phyloP scores from a whole-genome alignment of 2,113 vertebrate genomes.

The Ciconia boyciana region DNA sequence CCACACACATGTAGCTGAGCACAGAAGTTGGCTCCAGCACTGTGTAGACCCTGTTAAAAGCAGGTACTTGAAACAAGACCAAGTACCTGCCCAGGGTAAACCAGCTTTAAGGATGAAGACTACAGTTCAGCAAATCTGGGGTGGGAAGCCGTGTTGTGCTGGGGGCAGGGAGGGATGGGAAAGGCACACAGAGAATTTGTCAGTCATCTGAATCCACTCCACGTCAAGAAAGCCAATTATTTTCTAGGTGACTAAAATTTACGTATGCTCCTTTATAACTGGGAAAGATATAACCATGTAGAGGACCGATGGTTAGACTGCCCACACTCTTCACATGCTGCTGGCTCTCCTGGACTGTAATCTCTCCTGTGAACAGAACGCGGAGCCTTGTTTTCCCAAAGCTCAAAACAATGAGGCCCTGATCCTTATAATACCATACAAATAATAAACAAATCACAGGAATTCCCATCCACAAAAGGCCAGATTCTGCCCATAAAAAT shows the following conservation, averaged over 20 bases:
- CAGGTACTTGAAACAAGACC: background rate
- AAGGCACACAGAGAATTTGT: background rate
- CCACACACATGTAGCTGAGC: background rate
- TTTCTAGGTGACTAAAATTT: background rate
- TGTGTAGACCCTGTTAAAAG: background rate
- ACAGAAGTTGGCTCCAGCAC: background rate
- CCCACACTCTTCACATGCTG: background rate
- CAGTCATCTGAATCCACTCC: background rate
- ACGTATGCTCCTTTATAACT: rapidly evolving
- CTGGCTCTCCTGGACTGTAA: background rate
- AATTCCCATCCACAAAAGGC: background rate
- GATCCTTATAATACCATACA: background rate
- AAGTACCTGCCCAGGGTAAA: background rate
- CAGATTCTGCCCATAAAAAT: background rate
- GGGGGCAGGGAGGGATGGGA: background rate
- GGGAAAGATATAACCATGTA: rapidly evolving
- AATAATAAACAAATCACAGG: background rate
- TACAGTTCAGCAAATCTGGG: background rate
- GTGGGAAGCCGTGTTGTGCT: background rate
- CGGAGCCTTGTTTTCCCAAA: background rate
- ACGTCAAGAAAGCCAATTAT: background rate
- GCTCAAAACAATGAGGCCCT: background rate
- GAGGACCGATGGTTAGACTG: background rate
- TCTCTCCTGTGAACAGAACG: background rate
- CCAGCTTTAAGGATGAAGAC: background rate